Evolutionary conservation across 2,888 invertebrate genomes (phyloP).

Genomic region (Acanthopleura granulata): DNA sequence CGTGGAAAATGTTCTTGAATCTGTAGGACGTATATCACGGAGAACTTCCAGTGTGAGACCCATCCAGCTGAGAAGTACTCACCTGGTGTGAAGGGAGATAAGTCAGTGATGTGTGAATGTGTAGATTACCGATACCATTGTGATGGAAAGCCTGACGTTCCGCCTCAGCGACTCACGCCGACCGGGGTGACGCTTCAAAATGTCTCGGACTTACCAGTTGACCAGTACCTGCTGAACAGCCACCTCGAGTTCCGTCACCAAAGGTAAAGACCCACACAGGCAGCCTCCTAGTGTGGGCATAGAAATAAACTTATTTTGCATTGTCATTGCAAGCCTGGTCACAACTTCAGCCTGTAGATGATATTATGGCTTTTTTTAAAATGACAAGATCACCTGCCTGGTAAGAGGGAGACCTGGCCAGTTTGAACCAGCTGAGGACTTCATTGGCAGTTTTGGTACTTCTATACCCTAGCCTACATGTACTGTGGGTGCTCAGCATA

Average conservation of each 20-base stretch:
- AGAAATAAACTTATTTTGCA: too few species aligned
- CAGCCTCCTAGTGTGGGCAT: too few species aligned
- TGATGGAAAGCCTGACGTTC: constrained; percentile 30
- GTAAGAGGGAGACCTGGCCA: too few species aligned
- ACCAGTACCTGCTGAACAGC: constrained; percentile 59
- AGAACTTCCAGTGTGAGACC: not conserved
- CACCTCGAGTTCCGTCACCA: constrained; percentile 41
- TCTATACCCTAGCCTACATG: too few species aligned
- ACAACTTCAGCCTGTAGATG: too few species aligned
- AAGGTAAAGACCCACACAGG: not conserved
- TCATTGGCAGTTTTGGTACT: too few species aligned
- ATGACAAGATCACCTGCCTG: too few species aligned
- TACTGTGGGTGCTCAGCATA: too few species aligned
- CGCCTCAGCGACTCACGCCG: constrained; percentile 33
- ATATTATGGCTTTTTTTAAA: too few species aligned
- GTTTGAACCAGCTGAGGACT: too few species aligned
- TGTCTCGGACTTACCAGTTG: constrained; percentile 43
- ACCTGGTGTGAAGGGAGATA: not conserved
- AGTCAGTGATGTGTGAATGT: constrained; percentile 39
- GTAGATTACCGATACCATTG: constrained; percentile 40
- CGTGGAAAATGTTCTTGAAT: too few species aligned
- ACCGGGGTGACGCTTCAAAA: constrained; percentile 54
- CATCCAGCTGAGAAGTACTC: not conserved
- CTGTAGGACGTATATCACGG: not conserved
- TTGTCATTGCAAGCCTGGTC: too few species aligned